Evolutionary conservation across 2,888 invertebrate genomes (phyloP).

Genomic region (Palloptera scutellata): DNA sequence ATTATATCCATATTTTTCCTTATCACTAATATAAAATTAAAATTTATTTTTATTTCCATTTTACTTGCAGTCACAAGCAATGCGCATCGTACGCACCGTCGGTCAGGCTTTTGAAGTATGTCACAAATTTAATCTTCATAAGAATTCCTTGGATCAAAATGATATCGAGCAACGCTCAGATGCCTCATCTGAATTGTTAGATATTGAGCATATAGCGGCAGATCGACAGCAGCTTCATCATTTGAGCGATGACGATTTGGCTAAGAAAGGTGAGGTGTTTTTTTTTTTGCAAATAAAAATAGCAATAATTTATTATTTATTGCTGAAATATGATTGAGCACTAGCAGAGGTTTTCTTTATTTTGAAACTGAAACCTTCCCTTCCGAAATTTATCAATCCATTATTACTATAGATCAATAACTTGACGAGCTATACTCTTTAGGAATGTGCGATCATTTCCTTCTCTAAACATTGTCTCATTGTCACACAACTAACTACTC

Average conservation of each 20-base stretch:
- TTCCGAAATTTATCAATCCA: no score
- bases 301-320: background rate
- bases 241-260: slow-evolving; percentile 64
- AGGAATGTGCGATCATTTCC: no score
- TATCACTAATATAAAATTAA: background rate
- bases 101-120: slow-evolving; percentile 99
- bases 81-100: slow-evolving; percentile 97
- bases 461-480: no score
- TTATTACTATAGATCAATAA: no score
- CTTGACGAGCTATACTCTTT: no score
- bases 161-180: slow-evolving; percentile 64
- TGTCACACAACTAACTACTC: no score
- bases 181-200: slow-evolving; percentile 62
- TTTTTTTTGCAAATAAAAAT: no score
- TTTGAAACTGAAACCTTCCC: no score
- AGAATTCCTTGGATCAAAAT: slow-evolving; percentile 65
- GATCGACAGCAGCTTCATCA: slow-evolving; percentile 50
- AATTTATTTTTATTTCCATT: slow-evolving; percentile 34
- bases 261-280: slow-evolving; percentile 68
- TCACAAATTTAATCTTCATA: slow-evolving; percentile 87
- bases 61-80: slow-evolving; percentile 89
- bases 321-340: no score
- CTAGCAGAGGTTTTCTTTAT: no score
- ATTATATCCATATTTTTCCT: no score
- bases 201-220: slow-evolving; percentile 62